Evolutionary conservation across 2,113 vertebrate species (phyloP), one percentile per base, ranked within the genome.

Genomic region (Etheostoma spectabile): DNA sequence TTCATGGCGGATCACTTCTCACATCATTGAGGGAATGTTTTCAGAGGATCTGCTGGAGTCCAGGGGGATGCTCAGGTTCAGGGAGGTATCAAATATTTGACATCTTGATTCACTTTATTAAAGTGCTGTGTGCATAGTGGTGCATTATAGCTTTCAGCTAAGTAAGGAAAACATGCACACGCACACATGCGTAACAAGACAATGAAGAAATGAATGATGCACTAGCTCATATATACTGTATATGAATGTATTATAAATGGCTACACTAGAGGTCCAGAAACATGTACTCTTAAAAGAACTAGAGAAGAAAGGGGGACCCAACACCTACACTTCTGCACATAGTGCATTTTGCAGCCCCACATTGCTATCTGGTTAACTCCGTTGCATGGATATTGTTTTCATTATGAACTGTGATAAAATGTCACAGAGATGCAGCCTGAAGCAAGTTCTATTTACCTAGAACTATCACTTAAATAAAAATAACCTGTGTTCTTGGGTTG

Each of bases 91-190:
- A 88, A 84, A 84, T 77, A 61, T 45, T 35, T 86, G 67, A 88
- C 86, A 85, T 86, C 81, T 86, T 85, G 69, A 81, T 89, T 89
- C 77, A 85, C 70, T 88, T 80, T 86, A 74, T 76, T 53, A 79
- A 62, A 86, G 38, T 76, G 64, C 67, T 22, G 42, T 60, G 49
- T 38, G 51, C 35, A 73, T 55, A 48, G 52, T 82, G 60, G 21
- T 79, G 66, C 62, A 79, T 65, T 79, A 56, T 52, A 70, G 46
- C 45, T 55, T 70, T 65, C 38, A 87, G 66, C 24, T 73, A 48
- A 65, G 67, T 52, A 51, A 27, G 18, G 14, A 56, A 77, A 79
- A 79, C 51, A 51, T 53, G 18, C 45, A 81, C 2, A 18, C 19
- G 15, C n/a, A 52, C 59, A 53, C 24, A 72, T 55, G n/a, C 27